phyloP scores from a whole-genome alignment of 1,140 invertebrate species.

The Amphibalanus amphitrite region DNA sequence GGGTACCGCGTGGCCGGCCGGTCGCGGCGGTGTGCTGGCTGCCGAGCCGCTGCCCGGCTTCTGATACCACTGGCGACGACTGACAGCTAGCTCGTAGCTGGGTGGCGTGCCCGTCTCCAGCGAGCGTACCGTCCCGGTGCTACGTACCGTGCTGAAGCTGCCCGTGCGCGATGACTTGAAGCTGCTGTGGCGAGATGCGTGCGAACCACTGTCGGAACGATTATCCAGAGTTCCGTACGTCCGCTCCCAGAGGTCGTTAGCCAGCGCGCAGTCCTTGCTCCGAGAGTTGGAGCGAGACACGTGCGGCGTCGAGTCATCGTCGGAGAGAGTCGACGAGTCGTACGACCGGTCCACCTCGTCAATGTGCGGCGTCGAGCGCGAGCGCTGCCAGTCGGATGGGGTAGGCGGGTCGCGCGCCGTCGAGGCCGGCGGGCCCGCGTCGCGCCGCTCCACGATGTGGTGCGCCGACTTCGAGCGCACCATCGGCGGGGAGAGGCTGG shows the following conservation, averaged over 20 bases:
- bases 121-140: conserved; percentile 11
- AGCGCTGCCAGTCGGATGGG: conserved; percentile 19
- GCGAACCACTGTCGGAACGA: conserved; percentile 26
- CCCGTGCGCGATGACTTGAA: conserved; percentile 18
- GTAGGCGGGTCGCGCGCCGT: background rate
- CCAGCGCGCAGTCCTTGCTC: conserved; percentile 25
- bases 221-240: conserved; percentile 13
- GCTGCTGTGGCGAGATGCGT: conserved; percentile 16
- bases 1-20: conserved; percentile 17
- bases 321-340: conserved; percentile 33
- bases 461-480: conserved; percentile 20
- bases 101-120: conserved; percentile 9
- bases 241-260: conserved; percentile 10
- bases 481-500: conserved; percentile 17
- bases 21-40: conserved; percentile 11
- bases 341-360: conserved; percentile 26
- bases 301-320: conserved; percentile 35
- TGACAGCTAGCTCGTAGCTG: conserved; percentile 16
- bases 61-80: conserved; percentile 9
- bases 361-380: conserved; percentile 24
- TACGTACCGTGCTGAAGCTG: conserved; percentile 32
- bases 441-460: conserved; percentile 11
- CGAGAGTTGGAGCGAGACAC: conserved; percentile 33
- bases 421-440: conserved; percentile 5
- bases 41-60: background rate